A percentile compares a stretch with the other conserved stretches of the same genome.
Conservation (phyloP, 2,888 invertebrate species). For the Oscheius onirici region DNA sequence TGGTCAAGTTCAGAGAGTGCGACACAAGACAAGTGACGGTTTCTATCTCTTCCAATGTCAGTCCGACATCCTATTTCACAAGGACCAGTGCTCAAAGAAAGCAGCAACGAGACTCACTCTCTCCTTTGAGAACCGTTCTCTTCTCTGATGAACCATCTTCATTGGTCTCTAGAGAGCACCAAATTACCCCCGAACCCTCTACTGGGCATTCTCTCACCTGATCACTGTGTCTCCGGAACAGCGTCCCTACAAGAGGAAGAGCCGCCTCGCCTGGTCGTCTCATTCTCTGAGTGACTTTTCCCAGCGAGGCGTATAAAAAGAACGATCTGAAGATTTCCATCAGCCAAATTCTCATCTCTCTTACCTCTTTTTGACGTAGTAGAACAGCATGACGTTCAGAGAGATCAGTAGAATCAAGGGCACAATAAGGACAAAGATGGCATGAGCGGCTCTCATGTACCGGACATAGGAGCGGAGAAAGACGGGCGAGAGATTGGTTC, state of each 20-base stretch:
- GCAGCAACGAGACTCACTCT: neutral
- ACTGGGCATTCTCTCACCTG: conserved; percentile 43
- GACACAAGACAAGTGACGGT: neutral
- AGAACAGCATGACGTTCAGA: conserved; percentile 49
- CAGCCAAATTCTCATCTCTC: conserved; percentile 12
- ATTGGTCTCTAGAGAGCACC: neutral
- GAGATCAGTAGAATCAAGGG: conserved; percentile 58
- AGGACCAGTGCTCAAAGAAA: neutral
- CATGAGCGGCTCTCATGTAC: conserved; percentile 58
- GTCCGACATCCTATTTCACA: neutral
- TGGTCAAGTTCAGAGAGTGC: neutral
- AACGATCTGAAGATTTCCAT: conserved; percentile 36
- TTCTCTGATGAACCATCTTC: conserved; percentile 4
- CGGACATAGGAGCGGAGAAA: conserved; percentile 54
- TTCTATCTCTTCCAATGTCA: neutral
- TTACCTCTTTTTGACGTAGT: conserved; percentile 52
- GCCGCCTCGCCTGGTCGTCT: conserved; percentile 44
- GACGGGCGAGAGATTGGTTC: conserved; percentile 53
- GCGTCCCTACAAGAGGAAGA: conserved; percentile 46
- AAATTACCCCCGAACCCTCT: neutral
- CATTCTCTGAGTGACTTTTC: conserved; percentile 45
- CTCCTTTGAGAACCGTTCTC: neutral
- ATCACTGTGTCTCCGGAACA: conserved; percentile 53
- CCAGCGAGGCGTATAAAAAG: conserved; percentile 51
- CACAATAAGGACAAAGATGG: conserved; percentile 59